Base-by-base conservation (phyloP, 2,888 invertebrate genomes). In the Mesorhabditis spiculigera region DNA sequence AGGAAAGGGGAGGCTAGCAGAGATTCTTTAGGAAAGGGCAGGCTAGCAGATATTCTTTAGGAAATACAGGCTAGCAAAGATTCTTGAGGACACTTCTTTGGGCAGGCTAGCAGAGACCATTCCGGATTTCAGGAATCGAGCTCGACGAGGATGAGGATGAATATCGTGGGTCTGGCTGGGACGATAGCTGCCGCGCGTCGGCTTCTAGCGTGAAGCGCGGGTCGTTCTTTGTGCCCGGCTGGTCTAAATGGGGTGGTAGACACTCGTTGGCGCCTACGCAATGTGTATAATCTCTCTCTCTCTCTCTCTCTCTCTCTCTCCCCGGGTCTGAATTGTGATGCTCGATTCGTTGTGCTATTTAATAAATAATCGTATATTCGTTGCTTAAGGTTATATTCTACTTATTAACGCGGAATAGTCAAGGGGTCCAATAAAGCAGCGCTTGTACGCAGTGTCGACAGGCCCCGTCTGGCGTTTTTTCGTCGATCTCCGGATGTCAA, bases 381-480 rank as follows among this genome's bases (percentile, higher is more conserved):
- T n/a, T n/a, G n/a, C n/a, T n/a, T n/a, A n/a, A n/a, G n/a, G n/a
- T n/a, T n/a, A n/a, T n/a, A n/a, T n/a, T n/a, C n/a, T n/a, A n/a
- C n/a, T n/a, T n/a, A n/a, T n/a, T n/a, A n/a, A n/a, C n/a, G n/a
- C n/a, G n/a, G n/a, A n/a, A n/a, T n/a, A 70, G 8, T 66, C 61
- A 42, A 67, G 45, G 67, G 67, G 63, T 69, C 61, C 50, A 69
- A 69, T 42, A 43, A 68, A 28, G 43, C 4, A 10, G 5, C n/a
- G 68, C 10, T 4, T 45, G 63, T 45, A 6, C 42, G n/a, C n/a
- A n/a, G 45, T 62, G 5, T 41, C 43, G 68, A 28, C 62, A 41
- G 42, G 45, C 16, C 6, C 6, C 6, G 6, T 50, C 13, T 16
- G 63, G 6, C 5, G 10, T 6, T 16, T 63, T 10, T n/a, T n/a